Evolutionary conservation across 2,888 invertebrate genomes (phyloP).

Genomic region (Apocheima hispidaria): DNA sequence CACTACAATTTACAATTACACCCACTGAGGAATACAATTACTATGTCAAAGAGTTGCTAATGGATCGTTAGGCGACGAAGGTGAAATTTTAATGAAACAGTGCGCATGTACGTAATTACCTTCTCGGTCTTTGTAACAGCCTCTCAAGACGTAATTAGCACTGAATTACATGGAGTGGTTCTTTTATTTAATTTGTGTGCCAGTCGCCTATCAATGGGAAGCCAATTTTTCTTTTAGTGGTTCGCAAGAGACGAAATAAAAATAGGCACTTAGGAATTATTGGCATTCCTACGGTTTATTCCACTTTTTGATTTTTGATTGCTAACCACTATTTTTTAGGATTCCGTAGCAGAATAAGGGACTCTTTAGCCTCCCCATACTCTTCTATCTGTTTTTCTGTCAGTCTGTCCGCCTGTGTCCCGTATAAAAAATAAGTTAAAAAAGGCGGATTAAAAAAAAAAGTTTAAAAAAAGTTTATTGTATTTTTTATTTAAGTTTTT

Average conservation of each 20-base stretch:
- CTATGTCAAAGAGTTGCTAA: slow-evolving; percentile 72
- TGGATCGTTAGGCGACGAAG: slow-evolving; percentile 63
- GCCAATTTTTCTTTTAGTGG: slow-evolving; percentile 12
- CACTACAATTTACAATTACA: slow-evolving; percentile 55
- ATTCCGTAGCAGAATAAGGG: too few species aligned
- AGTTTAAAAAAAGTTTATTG: too few species aligned
- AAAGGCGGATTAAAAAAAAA: too few species aligned
- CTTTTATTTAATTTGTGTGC: slow-evolving; percentile 33
- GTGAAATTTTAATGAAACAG: slow-evolving; percentile 77
- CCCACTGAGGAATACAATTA: slow-evolving; percentile 62
- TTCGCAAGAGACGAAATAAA: neutral
- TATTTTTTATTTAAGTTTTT: too few species aligned
- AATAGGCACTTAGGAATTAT: neutral
- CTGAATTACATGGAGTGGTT: slow-evolving; percentile 63
- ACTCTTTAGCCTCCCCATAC: too few species aligned
- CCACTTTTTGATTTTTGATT: neutral
- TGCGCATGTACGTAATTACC: slow-evolving; percentile 73
- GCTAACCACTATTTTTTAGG: too few species aligned
- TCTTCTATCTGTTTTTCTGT: too few species aligned
- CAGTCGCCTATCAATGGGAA: slow-evolving; percentile 26
- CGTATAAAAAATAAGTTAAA: too few species aligned
- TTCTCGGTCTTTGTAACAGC: slow-evolving; percentile 67
- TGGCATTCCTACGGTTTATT: neutral
- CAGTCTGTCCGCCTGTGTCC: too few species aligned
- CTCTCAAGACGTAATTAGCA: slow-evolving; percentile 74